A percentile compares a stretch with the other conserved stretches of the same genome.
Conservation (phyloP, 2,888 invertebrate genomes). For the Piscicola geometra region DNA sequence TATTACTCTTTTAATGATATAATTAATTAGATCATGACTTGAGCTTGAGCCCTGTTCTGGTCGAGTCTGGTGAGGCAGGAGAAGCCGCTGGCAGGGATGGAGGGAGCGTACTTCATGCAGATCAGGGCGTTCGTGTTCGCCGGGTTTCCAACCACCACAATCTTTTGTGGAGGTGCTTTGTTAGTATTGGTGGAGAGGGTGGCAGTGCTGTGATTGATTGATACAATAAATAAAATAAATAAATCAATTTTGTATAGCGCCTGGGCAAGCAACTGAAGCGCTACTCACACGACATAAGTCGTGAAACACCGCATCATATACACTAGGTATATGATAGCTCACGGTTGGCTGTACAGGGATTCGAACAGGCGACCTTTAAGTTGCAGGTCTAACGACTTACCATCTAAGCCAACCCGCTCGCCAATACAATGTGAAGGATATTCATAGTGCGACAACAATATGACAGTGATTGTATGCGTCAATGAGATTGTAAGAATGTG, state of each 20-base stretch:
- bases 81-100: constrained; percentile 91
- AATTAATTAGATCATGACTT: too few relatives aligned
- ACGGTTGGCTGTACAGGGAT: too few relatives aligned
- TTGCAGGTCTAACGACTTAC: too few relatives aligned
- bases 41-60: constrained; percentile 91
- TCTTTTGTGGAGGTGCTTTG: constrained; percentile 53
- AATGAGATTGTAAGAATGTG: too few relatives aligned
- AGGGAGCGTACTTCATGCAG: constrained; percentile 82
- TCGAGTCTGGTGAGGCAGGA: constrained; percentile 96
- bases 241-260: neutral
- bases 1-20: neutral
- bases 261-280: neutral
- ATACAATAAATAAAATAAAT: neutral
- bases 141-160: constrained; percentile 94
- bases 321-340: too few relatives aligned
- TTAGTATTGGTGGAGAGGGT: too few relatives aligned
- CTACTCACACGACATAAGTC: too few relatives aligned
- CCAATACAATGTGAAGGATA: neutral
- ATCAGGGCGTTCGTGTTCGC: constrained; percentile 97
- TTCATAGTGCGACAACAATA: neutral
- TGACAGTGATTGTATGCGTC: neutral
- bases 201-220: neutral
- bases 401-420: too few relatives aligned
- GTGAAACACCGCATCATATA: too few relatives aligned
- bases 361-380: too few relatives aligned